A percentile compares a stretch with the other conserved stretches of the same genome.
Evolutionary conservation across 2,113 vertebrate species (phyloP).

Genomic region (Empidonax traillii): DNA sequence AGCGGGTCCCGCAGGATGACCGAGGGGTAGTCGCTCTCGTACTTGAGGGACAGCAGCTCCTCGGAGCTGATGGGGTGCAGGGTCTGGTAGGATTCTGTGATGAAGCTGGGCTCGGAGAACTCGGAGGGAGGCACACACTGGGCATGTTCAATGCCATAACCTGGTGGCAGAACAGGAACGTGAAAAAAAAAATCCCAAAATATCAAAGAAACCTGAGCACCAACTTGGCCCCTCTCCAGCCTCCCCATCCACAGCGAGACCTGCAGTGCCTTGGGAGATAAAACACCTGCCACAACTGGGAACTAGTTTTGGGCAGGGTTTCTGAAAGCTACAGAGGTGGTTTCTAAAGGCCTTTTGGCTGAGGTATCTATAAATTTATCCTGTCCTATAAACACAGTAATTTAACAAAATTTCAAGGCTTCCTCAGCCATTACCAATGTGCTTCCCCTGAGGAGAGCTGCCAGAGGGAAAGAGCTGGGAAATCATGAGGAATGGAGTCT

Average conservation of each 20-base stretch:
- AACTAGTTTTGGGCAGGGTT: background rate
- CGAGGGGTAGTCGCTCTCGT: slow-evolving; percentile 90
- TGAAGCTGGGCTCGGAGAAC: slow-evolving; percentile 98
- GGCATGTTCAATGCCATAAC: slow-evolving; percentile 96
- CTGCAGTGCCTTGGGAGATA: background rate
- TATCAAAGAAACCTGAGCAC: accelerated
- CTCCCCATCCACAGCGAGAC: background rate
- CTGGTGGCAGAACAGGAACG: slow-evolving; percentile 58
- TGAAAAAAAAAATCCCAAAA: background rate
- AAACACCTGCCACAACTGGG: background rate
- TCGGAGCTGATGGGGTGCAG: slow-evolving; percentile 98
- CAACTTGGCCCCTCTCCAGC: background rate
- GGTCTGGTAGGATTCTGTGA: slow-evolving; percentile 99
- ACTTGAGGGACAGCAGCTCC: slow-evolving; percentile 96
- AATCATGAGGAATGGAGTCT: background rate
- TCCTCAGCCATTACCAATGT: accelerated
- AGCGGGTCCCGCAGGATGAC: slow-evolving; percentile 91
- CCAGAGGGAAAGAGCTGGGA: background rate
- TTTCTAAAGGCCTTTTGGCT: background rate
- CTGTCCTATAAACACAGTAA: background rate
- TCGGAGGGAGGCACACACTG: slow-evolving; percentile 98
- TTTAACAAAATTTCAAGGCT: background rate
- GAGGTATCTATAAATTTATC: too few species aligned
- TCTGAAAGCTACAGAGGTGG: background rate
- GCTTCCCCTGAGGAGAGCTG: background rate